Percentiles rank a stretch among this genome's conserved stretches.
phyloP scores from a whole-genome alignment of 2,888 invertebrate genomes.

The Drosophila longiperda region DNA sequence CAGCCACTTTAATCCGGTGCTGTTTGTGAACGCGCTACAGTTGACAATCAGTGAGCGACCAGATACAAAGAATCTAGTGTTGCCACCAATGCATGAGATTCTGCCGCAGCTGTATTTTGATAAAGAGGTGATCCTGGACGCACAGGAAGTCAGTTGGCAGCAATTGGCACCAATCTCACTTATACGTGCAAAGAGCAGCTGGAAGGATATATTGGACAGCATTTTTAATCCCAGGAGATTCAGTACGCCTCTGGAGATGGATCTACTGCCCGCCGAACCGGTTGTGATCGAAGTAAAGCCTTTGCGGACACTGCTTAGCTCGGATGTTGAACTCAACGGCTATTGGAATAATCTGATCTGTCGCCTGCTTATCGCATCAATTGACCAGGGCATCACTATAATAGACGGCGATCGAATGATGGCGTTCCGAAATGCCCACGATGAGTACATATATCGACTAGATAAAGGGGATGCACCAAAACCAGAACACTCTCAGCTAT shows the following conservation, averaged over 20 bases:
- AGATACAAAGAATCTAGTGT: constrained; percentile 88
- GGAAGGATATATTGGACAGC: constrained; percentile 37
- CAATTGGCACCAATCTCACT: constrained; percentile 41
- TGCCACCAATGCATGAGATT: constrained; percentile 91
- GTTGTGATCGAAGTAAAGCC: constrained; percentile 49
- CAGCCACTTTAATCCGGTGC: constrained; percentile 89
- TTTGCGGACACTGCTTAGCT: constrained; percentile 18
- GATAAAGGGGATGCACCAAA: neutral
- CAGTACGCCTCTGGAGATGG: neutral
- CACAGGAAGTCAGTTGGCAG: constrained; percentile 60
- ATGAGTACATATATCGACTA: constrained; percentile 27
- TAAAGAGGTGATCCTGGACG: constrained; percentile 53
- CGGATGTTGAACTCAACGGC: constrained; percentile 62
- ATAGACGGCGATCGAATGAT: constrained; percentile 59
- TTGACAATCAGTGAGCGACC: constrained; percentile 88
- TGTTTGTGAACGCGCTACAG: constrained; percentile 90
- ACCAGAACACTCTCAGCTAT: neutral
- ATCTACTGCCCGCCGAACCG: constrained; percentile 34
- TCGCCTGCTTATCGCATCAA: constrained; percentile 41
- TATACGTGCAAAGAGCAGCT: constrained; percentile 31
- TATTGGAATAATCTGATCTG: constrained; percentile 67
- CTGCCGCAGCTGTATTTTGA: constrained; percentile 91
- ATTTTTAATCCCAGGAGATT: constrained; percentile 8
- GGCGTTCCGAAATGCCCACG: constrained; percentile 25
- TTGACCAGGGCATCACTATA: neutral